phyloP scores from a whole-genome alignment of 2,888 invertebrate species.

The Gibbula magus region DNA sequence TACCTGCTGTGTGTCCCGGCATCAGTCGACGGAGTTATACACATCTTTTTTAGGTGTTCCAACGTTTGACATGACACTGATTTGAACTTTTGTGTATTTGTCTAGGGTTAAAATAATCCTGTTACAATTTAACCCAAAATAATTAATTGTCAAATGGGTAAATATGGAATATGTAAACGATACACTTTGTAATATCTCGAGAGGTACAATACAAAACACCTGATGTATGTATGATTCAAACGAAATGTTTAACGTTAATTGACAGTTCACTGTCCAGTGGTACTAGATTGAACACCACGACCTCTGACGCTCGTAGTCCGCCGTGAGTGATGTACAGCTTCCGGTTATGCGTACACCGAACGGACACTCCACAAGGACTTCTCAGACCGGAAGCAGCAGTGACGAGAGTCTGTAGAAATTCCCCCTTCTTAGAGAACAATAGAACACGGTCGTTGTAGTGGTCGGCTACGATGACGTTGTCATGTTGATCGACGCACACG shows the following conservation, averaged over 20 bases:
- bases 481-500: constrained; percentile 75
- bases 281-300: constrained; percentile 35
- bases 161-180: no score
- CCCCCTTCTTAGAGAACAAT: constrained; percentile 53
- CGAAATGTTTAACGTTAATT: constrained; percentile 15
- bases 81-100: no score
- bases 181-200: no score
- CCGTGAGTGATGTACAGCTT: constrained; percentile 46
- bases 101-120: no score
- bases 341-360: constrained; percentile 36
- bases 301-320: constrained; percentile 40
- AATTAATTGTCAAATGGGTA: no score
- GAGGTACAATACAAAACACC: no score
- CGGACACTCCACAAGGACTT: constrained; percentile 45
- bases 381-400: constrained; percentile 41
- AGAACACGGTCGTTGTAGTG: constrained; percentile 75
- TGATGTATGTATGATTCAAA: background rate
- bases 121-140: no score
- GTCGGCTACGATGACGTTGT: constrained; percentile 77
- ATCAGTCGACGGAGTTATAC: no score
- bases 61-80: no score
- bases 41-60: no score
- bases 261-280: background rate
- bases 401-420: constrained; percentile 57
- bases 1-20: no score